Conservation (phyloP, 2,888 invertebrate genomes). For the Drosophila nr. fundita region DNA sequence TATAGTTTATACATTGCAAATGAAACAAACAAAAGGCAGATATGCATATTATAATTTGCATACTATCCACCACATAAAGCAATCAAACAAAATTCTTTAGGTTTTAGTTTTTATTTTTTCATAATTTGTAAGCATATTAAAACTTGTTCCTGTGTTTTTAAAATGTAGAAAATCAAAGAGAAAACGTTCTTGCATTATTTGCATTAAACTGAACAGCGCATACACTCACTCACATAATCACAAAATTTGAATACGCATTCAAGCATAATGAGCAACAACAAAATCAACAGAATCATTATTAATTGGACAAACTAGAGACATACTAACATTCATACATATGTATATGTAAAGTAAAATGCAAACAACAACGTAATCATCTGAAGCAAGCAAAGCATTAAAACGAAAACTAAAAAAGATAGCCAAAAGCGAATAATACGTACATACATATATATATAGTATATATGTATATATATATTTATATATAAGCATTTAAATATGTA, state of each 20-base stretch:
- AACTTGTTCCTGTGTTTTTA: conserved; percentile 79
- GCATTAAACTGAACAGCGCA: conserved; percentile 14
- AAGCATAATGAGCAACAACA: conserved; percentile 1
- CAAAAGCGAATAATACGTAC: neutral
- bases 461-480: conserved; percentile 4
- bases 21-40: conserved; percentile 34
- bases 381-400: neutral
- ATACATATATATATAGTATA: neutral
- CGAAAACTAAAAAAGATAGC: neutral
- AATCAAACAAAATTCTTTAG: conserved; percentile 21
- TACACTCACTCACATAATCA: conserved; percentile 11
- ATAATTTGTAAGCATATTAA: conserved; percentile 46
- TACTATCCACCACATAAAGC: conserved; percentile 23
- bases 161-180: conserved; percentile 43
- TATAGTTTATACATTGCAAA: conserved; percentile 68
- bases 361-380: neutral
- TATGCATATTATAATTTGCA: conserved; percentile 30
- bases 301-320: conserved; percentile 4
- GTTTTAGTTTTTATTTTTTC: conserved; percentile 38
- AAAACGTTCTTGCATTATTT: conserved; percentile 45
- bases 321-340: neutral
- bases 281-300: conserved; percentile 13
- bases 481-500: conserved; percentile 5
- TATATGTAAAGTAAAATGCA: neutral
- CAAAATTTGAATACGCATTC: conserved; percentile 9